Evolutionary conservation across 2,888 invertebrate species (phyloP).

Genomic region (Cephonodes hylas): DNA sequence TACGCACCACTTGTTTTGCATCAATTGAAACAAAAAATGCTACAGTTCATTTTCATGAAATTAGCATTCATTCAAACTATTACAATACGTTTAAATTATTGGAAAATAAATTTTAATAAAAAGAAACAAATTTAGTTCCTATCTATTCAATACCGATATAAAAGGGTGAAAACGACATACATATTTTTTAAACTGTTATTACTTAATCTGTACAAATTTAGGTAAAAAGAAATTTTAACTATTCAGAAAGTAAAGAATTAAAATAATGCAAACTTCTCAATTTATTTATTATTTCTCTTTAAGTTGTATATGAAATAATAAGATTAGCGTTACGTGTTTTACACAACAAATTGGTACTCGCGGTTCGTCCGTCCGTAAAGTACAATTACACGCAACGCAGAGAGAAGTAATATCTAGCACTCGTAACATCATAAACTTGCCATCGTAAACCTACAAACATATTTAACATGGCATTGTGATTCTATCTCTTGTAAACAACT

Average conservation of each 20-base stretch:
- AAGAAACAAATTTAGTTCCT: too few species aligned
- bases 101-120: too few species aligned
- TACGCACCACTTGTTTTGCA: too few species aligned
- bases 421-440: conserved; percentile 23
- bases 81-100: too few species aligned
- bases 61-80: too few species aligned
- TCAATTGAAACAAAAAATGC: too few species aligned
- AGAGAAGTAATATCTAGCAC: conserved; percentile 22
- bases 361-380: conserved; percentile 24
- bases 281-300: not conserved
- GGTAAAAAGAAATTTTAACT: too few species aligned
- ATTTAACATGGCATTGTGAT: conserved; percentile 13
- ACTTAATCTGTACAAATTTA: not conserved
- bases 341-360: conserved; percentile 22
- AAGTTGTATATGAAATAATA: not conserved
- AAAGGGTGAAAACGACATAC: too few species aligned
- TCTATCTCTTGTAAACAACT: not conserved
- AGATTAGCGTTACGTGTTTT: conserved; percentile 20
- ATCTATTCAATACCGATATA: not conserved
- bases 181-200: not conserved
- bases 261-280: not conserved
- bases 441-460: conserved; percentile 35
- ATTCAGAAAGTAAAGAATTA: not conserved
- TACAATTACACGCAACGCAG: conserved; percentile 24
- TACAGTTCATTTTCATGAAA: too few species aligned